Conservation (phyloP, 1,140 invertebrate genomes). For the Rhysida immarginata region DNA sequence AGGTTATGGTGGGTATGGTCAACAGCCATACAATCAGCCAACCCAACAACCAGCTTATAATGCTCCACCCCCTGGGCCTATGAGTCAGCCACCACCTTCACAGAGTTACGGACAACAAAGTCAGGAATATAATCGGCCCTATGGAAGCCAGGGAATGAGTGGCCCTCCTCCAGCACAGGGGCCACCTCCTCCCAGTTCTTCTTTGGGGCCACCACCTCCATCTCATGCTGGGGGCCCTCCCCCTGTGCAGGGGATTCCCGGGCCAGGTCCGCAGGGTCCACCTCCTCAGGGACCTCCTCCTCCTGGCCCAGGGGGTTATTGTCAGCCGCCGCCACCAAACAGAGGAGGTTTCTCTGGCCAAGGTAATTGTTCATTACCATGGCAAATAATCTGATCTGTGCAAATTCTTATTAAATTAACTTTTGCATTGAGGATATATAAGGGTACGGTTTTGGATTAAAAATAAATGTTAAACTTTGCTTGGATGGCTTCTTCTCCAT, state of each 20-base stretch:
- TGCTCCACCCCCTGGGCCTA: not conserved
- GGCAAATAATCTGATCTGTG: no score
- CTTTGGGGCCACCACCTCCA: not conserved
- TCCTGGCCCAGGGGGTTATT: slow-evolving; percentile 2
- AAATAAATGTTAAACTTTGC: not conserved
- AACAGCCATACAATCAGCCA: not conserved
- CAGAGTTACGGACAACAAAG: slow-evolving; percentile 7
- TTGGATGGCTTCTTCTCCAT: not conserved
- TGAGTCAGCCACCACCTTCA: slow-evolving; percentile 1
- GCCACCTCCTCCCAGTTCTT: not conserved
- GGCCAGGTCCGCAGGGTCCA: slow-evolving; percentile 3
- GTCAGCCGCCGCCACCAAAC: not conserved
- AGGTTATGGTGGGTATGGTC: not conserved
- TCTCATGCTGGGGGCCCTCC: slow-evolving; percentile 4
- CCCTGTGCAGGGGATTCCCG: not conserved
- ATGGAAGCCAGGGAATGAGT: not conserved
- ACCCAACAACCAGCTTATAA: not conserved
- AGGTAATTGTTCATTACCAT: slow-evolving; percentile 4
- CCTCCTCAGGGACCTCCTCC: not conserved
- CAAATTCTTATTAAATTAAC: no score
- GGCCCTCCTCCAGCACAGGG: slow-evolving; percentile 2
- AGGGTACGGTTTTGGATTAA: not conserved
- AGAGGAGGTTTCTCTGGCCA: slow-evolving; percentile 3
- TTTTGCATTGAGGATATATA: not conserved
- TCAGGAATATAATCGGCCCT: slow-evolving; percentile 3